These are phyloP conservation scores for Onychorhynchus coronatus DNA, from an alignment of 2,113 vertebrate species.

Conservation along the genomic window DNA sequence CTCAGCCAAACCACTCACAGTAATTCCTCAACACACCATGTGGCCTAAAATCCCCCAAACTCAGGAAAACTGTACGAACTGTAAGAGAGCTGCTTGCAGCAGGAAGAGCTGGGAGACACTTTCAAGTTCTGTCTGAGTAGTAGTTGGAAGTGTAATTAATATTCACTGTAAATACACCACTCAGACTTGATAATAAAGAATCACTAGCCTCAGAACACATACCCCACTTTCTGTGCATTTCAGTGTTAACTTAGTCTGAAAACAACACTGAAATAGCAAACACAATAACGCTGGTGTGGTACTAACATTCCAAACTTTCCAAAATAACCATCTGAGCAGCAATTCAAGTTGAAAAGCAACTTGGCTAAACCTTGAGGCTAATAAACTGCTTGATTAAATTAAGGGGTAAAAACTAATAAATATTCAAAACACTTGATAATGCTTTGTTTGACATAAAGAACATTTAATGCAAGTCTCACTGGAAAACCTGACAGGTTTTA, in stretches of 20 bases:
- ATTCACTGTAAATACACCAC: constrained; percentile 69
- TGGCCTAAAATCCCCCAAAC: neutral
- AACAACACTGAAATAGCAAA: constrained; percentile 44
- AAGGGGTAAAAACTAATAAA: constrained; percentile 73
- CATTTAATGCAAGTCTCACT: constrained; percentile 63
- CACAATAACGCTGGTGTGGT: neutral
- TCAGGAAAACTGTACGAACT: neutral
- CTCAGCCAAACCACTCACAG: neutral
- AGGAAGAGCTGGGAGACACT: constrained; percentile 15
- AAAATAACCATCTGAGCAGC: constrained; percentile 68
- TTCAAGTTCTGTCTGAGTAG: constrained; percentile 24
- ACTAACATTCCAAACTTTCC: constrained; percentile 64
- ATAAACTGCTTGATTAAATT: constrained; percentile 70
- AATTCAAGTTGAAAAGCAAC: constrained; percentile 67
- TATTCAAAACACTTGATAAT: constrained; percentile 72
- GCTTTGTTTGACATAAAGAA: constrained; percentile 69
- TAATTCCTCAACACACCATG: neutral
- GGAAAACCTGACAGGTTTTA: constrained; percentile 64
- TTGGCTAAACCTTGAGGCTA: constrained; percentile 64
- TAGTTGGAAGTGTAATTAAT: constrained; percentile 54
- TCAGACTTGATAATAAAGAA: constrained; percentile 61
- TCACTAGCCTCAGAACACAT: constrained; percentile 38
- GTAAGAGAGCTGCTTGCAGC: neutral
- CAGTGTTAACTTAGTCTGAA: constrained; percentile 34
- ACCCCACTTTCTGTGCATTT: constrained; percentile 9